Evolutionary conservation across 2,888 invertebrate genomes (phyloP), one percentile per base, ranked within the genome.

Genomic region (Augiades crinisus): DNA sequence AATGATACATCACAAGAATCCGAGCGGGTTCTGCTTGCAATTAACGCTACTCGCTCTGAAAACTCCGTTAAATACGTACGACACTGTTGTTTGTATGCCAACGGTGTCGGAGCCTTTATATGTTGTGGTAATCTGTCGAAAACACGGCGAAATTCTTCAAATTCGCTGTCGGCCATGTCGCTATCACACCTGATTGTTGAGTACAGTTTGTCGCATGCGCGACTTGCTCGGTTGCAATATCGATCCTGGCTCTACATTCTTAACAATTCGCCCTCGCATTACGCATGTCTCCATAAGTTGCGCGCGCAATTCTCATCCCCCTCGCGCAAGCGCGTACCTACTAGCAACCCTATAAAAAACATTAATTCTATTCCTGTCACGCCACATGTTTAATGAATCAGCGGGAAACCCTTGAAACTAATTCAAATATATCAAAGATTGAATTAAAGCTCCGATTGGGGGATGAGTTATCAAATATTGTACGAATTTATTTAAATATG

Each of bases 91-190:
- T n/a, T n/a, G n/a, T n/a, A n/a, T n/a, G n/a, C n/a, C n/a, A 95
- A 96, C 53, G 95, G 94, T 65, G 95, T 92, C 47, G 96, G 93
- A 44, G 94, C 94, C 78, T 93, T 95, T 62, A 93, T 92, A 70
- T 94, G 94, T 76, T 95, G 94, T 55, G 95, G 94, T 78, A 95
- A 90, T 86, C 93, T 92, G 72, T 96, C 95, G 83, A 96, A 96
- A 80, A 94, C 94, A 72, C 95, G 94, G 72, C 95, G 94, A 91
- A 97, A 96, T 92, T 97, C 96, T 88, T 97, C 97, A 90, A 96
- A 97, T 89, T 97, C 97, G 81, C 94, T 94, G 91, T 97, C 97
- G 72, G 96, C 97, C 97, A 97, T 97, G 90, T 91, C 91, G 91
- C 76, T 85, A 75, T 75, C 73, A 72, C 84, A 81, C 74, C 95